These are phyloP conservation scores for Drosophila limbata DNA, from an alignment of 2,888 invertebrate genomes.

Conservation along the genomic window DNA sequence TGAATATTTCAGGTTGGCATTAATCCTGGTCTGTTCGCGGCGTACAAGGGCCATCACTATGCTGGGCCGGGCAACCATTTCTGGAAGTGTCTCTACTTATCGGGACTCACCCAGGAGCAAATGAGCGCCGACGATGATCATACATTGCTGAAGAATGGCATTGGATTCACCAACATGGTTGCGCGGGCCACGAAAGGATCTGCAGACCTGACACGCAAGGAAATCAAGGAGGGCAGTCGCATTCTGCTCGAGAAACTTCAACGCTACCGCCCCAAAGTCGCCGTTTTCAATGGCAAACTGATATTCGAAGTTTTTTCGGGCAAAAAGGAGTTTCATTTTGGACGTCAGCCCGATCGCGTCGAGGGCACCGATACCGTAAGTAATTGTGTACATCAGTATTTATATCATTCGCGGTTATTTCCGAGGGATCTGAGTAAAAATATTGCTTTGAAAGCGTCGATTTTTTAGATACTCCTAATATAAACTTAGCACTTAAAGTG, in stretches of 20 bases:
- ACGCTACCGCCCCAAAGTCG: constrained; percentile 97
- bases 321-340: constrained; percentile 98
- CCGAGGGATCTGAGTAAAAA: too few species aligned
- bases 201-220: constrained; percentile 96
- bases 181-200: constrained; percentile 97
- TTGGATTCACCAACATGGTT: constrained; percentile 99
- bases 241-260: constrained; percentile 95
- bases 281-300: constrained; percentile 99
- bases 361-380: constrained; percentile 97
- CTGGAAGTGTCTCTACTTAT: constrained; percentile 98
- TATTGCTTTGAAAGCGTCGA: too few species aligned
- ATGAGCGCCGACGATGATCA: constrained; percentile 98
- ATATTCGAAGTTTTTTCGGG: constrained; percentile 99
- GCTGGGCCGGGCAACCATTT: constrained; percentile 99
- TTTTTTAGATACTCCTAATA: too few species aligned
- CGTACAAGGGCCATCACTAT: constrained; percentile 99
- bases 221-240: constrained; percentile 97
- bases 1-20: constrained; percentile 93
- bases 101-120: constrained; percentile 96
- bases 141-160: constrained; percentile 96
- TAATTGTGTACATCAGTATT: constrained; percentile 53
- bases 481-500: too few species aligned
- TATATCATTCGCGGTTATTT: neutral
- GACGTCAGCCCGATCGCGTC: constrained; percentile 96
- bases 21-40: constrained; percentile 98